Percentiles rank a stretch among this genome's conserved stretches.
phyloP scores from a whole-genome alignment of 2,113 vertebrate genomes.

The Ochotona curzoniae region DNA sequence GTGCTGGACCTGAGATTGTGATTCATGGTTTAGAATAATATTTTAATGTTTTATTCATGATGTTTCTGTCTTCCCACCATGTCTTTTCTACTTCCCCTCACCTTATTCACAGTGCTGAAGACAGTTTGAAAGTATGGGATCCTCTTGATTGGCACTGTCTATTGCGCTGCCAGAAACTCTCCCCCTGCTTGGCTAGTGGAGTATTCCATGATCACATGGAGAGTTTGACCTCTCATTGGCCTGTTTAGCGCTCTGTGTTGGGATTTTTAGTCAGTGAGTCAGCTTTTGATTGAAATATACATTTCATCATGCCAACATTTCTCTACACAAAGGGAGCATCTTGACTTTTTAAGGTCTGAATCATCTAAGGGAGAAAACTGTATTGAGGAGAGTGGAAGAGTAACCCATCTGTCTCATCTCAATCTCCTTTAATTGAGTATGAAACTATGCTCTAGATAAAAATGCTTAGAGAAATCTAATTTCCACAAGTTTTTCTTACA shows the following conservation, averaged over 20 bases:
- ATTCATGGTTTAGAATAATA: slow-evolving; percentile 69
- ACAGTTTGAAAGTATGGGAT: not conserved
- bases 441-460: not conserved
- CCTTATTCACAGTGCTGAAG: slow-evolving; percentile 8
- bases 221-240: not conserved
- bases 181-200: not conserved
- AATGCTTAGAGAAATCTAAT: slow-evolving; percentile 10
- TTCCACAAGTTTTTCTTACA: not conserved
- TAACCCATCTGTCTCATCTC: not conserved
- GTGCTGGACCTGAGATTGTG: slow-evolving; percentile 58
- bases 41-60: slow-evolving; percentile 63
- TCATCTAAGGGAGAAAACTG: not conserved
- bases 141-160: not conserved
- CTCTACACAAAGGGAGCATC: not conserved
- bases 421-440: not conserved
- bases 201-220: not conserved
- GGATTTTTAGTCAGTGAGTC: slow-evolving; percentile 46
- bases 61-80: slow-evolving; percentile 13
- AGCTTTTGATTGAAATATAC: slow-evolving; percentile 53
- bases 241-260: not conserved
- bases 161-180: not conserved
- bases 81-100: slow-evolving; percentile 16
- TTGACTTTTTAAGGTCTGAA: not conserved
- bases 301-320: not conserved
- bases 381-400: not conserved